Conservation (phyloP, 2,888 invertebrate species). For the Lithophane ornitopus region DNA sequence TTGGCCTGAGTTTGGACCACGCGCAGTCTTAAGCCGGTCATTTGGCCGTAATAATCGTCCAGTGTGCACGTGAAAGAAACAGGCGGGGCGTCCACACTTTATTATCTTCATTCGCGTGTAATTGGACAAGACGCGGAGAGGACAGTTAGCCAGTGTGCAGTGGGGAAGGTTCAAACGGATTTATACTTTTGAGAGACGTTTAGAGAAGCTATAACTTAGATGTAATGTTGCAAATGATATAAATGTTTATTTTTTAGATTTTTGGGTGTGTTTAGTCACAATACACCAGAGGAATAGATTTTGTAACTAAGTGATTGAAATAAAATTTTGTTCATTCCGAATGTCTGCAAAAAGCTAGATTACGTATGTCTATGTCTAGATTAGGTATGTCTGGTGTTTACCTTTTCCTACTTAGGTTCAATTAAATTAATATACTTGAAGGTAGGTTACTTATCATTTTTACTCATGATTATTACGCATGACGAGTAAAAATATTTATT, state of each 20-base stretch:
- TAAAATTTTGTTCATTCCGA: background rate
- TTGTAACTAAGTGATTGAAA: background rate
- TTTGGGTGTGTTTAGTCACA: background rate
- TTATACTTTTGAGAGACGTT: constrained; percentile 41
- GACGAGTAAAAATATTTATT: too few species aligned
- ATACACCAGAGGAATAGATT: background rate
- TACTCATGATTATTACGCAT: too few species aligned
- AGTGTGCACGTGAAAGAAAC: constrained; percentile 81
- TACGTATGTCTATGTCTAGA: too few species aligned
- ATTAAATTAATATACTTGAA: background rate
- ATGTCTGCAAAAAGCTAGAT: background rate
- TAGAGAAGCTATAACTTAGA: background rate
- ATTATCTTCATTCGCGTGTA: constrained; percentile 84
- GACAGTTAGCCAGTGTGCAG: constrained; percentile 24
- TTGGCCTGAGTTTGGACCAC: constrained; percentile 62
- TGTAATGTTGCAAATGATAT: background rate
- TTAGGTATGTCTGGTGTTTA: background rate
- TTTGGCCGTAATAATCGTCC: constrained; percentile 88
- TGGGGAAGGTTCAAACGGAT: constrained; percentile 47
- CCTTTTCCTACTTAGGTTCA: background rate
- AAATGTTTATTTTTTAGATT: background rate
- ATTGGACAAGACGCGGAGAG: constrained; percentile 74
- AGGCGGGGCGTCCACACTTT: constrained; percentile 73
- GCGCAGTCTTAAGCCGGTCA: constrained; percentile 83
- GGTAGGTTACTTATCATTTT: background rate